phyloP scores from a whole-genome alignment of 1,140 invertebrate species.

The Monomorium pharaonis region DNA sequence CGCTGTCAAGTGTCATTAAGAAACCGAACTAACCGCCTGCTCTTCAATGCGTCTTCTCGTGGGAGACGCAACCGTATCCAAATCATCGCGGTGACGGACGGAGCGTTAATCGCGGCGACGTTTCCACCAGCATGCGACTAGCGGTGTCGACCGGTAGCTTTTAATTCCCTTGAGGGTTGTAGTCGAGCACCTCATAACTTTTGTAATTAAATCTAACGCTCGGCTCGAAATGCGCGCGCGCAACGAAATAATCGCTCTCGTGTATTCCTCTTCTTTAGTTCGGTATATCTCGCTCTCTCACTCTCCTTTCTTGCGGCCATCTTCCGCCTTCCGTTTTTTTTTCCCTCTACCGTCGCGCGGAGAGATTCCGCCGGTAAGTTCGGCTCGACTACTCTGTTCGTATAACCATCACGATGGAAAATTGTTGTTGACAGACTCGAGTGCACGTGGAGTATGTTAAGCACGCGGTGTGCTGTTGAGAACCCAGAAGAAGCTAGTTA shows the following conservation, averaged over 20 bases:
- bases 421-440: slow-evolving; percentile 71
- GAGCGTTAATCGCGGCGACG: slow-evolving; percentile 36
- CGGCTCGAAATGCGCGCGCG: slow-evolving; percentile 62
- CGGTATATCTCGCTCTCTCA: neutral
- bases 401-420: slow-evolving; percentile 64
- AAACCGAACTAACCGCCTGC: neutral
- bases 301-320: neutral
- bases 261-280: slow-evolving; percentile 5
- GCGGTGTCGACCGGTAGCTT: slow-evolving; percentile 42
- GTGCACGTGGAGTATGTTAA: slow-evolving; percentile 52
- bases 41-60: neutral
- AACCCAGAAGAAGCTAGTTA: slow-evolving; percentile 41
- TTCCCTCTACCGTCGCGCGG: neutral
- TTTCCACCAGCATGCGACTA: slow-evolving; percentile 40
- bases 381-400: slow-evolving; percentile 48
- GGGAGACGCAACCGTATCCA: neutral
- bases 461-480: slow-evolving; percentile 27
- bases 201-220: slow-evolving; percentile 76
- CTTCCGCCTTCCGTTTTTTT: slow-evolving; percentile 8
- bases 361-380: slow-evolving; percentile 18
- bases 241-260: neutral
- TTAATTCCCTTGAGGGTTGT: slow-evolving; percentile 60
- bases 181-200: slow-evolving; percentile 72
- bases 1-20: neutral
- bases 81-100: slow-evolving; percentile 44